Evolutionary conservation across 2,797 vertebrate species (phyloP).

Genomic region (Rhinoraja longicauda): DNA sequence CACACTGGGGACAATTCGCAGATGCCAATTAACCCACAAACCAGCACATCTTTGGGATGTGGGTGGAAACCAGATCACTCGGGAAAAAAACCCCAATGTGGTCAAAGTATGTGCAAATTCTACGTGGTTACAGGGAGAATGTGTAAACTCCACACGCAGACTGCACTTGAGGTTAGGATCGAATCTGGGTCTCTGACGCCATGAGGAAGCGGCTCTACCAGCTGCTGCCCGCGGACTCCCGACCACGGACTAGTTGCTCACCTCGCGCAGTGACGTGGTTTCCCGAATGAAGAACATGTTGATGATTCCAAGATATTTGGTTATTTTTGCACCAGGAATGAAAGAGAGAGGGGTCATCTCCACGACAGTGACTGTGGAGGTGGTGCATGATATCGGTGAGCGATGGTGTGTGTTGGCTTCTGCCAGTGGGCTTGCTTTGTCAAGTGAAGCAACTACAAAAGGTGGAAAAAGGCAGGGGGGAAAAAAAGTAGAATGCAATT

Average conservation of each 20-base stretch:
- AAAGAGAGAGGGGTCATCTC: conserved; percentile 98
- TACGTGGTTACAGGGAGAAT: too few relatives aligned
- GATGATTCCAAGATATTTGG: conserved; percentile 95
- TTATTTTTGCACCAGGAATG: conserved; percentile 86
- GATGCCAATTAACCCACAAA: too few relatives aligned
- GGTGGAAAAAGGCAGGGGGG: conserved; percentile 41
- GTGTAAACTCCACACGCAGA: too few relatives aligned
- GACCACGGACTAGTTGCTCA: conserved; percentile 49
- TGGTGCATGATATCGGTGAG: conserved; percentile 64
- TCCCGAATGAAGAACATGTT: conserved; percentile 99
- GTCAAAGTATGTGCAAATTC: too few relatives aligned
- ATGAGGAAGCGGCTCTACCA: too few relatives aligned
- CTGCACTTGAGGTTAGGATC: too few relatives aligned
- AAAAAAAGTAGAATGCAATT: conserved; percentile 45
- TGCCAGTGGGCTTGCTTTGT: conserved; percentile 78
- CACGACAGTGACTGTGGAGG: conserved; percentile 77
- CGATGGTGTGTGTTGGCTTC: conserved; percentile 79
- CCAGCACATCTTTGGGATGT: too few relatives aligned
- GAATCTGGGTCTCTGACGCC: too few relatives aligned
- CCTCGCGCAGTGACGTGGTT: conserved; percentile 93
- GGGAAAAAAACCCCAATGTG: too few relatives aligned
- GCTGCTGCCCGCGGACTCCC: not conserved
- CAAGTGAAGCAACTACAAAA: conserved; percentile 73
- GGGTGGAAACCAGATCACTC: too few relatives aligned
- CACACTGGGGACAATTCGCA: too few relatives aligned